A percentile compares a stretch with the other conserved stretches of the same genome.
Conservation (phyloP, 2,888 invertebrate genomes). For the Lamellibrachia columna region DNA sequence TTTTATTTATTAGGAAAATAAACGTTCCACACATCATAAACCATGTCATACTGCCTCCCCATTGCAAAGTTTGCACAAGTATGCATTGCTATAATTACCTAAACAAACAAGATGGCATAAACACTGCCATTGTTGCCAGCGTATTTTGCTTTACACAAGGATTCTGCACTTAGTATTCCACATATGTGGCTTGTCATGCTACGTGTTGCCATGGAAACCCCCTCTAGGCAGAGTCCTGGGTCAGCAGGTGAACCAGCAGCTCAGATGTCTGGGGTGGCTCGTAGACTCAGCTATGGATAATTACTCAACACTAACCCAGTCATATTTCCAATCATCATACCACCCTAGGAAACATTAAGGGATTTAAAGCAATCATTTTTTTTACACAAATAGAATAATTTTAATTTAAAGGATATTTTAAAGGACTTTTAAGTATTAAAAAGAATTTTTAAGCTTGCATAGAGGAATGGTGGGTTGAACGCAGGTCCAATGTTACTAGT, state of each 20-base stretch:
- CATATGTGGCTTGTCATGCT: not conserved
- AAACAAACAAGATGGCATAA: not conserved
- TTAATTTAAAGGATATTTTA: too few relatives aligned
- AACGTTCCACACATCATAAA: not conserved
- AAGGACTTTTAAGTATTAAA: too few relatives aligned
- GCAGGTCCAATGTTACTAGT: too few relatives aligned
- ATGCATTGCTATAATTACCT: not conserved
- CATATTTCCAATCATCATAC: not conserved
- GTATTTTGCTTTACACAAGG: not conserved
- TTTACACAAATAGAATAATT: too few relatives aligned
- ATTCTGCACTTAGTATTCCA: not conserved
- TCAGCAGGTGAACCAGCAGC: not conserved
- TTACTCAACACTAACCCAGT: not conserved
- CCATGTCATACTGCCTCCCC: not conserved
- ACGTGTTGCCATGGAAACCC: not conserved
- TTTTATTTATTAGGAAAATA: not conserved
- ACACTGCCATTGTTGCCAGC: not conserved
- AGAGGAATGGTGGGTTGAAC: too few relatives aligned
- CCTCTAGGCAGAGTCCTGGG: not conserved
- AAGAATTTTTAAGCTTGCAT: too few relatives aligned
- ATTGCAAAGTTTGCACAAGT: not conserved
- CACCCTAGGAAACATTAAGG: too few relatives aligned
- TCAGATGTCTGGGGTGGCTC: not conserved
- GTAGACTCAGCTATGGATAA: not conserved
- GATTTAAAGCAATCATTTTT: too few relatives aligned